Evolutionary conservation across 1,140 invertebrate species (phyloP).

Genomic region (Teleogryllus occipitalis): DNA sequence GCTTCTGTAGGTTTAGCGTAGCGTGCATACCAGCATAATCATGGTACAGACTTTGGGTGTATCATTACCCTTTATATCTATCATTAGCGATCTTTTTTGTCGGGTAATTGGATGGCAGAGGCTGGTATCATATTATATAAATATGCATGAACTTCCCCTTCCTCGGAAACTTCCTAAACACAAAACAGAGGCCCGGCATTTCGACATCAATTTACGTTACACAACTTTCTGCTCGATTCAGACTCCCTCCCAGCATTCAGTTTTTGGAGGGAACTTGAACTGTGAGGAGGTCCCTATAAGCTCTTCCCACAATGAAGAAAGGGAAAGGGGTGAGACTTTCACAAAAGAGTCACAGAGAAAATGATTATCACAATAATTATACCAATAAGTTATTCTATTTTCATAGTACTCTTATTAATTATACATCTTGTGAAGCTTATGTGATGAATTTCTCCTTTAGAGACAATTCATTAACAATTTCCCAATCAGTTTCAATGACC

Average conservation of each 20-base stretch:
- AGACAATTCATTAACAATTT: no score
- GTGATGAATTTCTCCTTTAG: no score
- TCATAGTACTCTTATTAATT: not conserved
- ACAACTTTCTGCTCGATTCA: not conserved
- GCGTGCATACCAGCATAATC: not conserved
- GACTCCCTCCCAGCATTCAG: not conserved
- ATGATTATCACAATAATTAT: not conserved
- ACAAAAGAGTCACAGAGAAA: not conserved
- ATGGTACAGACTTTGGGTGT: slow-evolving; percentile 14
- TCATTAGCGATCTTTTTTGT: not conserved
- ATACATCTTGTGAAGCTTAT: not conserved
- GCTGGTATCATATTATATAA: slow-evolving; percentile 9
- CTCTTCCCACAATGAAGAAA: not conserved
- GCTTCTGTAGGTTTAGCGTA: not conserved
- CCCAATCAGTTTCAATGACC: not conserved
- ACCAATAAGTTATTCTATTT: not conserved
- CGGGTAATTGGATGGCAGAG: not conserved
- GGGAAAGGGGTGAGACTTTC: not conserved
- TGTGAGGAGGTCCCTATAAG: not conserved
- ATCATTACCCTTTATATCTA: slow-evolving; percentile 7
- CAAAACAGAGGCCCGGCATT: not conserved
- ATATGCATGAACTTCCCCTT: not conserved
- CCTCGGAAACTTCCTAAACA: slow-evolving; percentile 7
- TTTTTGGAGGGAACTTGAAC: slow-evolving; percentile 1
- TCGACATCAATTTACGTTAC: not conserved